phyloP scores from a whole-genome alignment of 2,113 vertebrate genomes.

The Suricata suricatta region DNA sequence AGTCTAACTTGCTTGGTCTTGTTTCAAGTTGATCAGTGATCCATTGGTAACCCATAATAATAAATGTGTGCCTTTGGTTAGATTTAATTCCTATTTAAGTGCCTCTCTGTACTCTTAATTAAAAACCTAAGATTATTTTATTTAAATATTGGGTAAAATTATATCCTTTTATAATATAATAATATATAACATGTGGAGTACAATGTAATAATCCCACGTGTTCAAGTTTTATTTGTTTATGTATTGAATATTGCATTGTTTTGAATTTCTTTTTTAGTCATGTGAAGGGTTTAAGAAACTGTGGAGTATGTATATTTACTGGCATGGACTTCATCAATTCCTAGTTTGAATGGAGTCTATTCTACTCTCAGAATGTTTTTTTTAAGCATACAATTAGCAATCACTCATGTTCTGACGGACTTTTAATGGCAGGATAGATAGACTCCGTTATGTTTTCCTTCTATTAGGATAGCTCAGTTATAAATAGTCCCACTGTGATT shows the following conservation, averaged over 20 bases:
- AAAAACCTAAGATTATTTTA: slow-evolving; percentile 1
- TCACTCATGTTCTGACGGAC: slow-evolving; percentile 29
- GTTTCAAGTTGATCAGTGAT: background rate
- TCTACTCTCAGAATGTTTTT: background rate
- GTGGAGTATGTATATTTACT: slow-evolving; percentile 24
- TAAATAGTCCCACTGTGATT: slow-evolving; percentile 63
- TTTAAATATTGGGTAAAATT: background rate
- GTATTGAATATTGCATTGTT: slow-evolving; percentile 9
- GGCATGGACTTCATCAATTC: background rate
- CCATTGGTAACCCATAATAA: background rate
- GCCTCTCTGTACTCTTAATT: background rate
- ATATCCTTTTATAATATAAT: background rate
- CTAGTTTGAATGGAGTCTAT: slow-evolving; percentile 3
- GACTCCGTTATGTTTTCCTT: slow-evolving; percentile 48
- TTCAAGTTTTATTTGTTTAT: background rate
- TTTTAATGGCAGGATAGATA: slow-evolving; percentile 32
- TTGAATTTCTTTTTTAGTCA: background rate
- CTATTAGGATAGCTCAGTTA: slow-evolving; percentile 67
- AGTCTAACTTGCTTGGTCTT: background rate
- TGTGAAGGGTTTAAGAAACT: slow-evolving; percentile 25
- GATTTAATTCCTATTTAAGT: background rate
- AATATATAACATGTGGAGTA: background rate
- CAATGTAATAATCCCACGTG: background rate
- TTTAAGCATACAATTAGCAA: slow-evolving; percentile 51
- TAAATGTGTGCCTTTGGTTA: background rate